Evolutionary conservation across 2,888 invertebrate species (phyloP), one percentile per base, ranked within the genome.

Genomic region (Caprella mutica): DNA sequence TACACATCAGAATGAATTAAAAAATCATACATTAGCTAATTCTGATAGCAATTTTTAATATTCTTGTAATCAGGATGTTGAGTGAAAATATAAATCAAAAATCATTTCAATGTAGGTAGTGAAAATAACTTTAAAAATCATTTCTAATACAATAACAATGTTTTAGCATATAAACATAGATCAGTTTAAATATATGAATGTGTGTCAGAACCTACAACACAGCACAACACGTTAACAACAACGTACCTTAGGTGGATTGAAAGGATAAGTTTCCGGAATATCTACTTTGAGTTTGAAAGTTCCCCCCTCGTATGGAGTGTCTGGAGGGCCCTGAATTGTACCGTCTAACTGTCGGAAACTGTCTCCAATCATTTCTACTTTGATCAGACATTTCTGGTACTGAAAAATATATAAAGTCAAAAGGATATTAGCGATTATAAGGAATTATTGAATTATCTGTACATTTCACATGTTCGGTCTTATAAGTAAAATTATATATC

Each of bases 181-280:
- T n/a, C n/a, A n/a, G n/a, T n/a, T n/a, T n/a, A n/a, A n/a, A n/a
- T n/a, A n/a, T n/a, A n/a, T n/a, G n/a, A n/a, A n/a, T n/a, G n/a
- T n/a, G n/a, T n/a, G n/a, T n/a, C n/a, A n/a, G n/a, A n/a, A n/a
- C n/a, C n/a, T n/a, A n/a, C n/a, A n/a, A n/a, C n/a, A n/a, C n/a
- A n/a, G n/a, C n/a, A n/a, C n/a, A n/a, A n/a, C n/a, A n/a, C n/a
- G n/a, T n/a, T n/a, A n/a, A n/a, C 14, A 14, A 33, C 33, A 8
- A 21, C 6, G 17, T 26, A 94, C 96, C 83, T 94, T 96, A 51
- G 98, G 98, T 65, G 98, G 98, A 78, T 93, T 93, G 73, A 98
- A 99, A 17, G 98, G 98, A 78, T 98, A 98, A 42, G 93, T 92
- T 75, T 97, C 96, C 69, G 98, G 97, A 67, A 99, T 91, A 79